Percentiles rank a stretch among this genome's conserved stretches.
These are phyloP conservation scores for Drosophila neotestacea DNA, from an alignment of 2,888 invertebrate species.

Conservation along the genomic window DNA sequence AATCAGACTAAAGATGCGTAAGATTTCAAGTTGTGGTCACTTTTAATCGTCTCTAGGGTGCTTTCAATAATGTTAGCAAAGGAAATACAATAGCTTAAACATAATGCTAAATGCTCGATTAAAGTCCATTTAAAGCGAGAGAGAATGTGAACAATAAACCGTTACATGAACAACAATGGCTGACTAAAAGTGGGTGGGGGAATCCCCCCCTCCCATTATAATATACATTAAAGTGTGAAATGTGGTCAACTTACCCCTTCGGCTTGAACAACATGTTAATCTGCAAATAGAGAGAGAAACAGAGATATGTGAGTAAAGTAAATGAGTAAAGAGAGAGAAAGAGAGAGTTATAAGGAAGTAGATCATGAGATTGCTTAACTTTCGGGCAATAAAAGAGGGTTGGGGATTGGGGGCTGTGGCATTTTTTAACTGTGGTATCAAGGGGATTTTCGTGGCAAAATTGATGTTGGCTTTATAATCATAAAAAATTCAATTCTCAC, in stretches of 20 bases:
- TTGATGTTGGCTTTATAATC: slow-evolving; percentile 71
- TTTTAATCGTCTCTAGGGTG: not conserved
- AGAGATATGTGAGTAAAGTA: not conserved
- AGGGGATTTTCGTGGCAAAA: slow-evolving; percentile 54
- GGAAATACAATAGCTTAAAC: slow-evolving; percentile 36
- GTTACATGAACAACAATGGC: slow-evolving; percentile 12
- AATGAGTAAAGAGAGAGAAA: slow-evolving; percentile 9
- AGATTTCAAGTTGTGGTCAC: slow-evolving; percentile 2
- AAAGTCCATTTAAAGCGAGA: slow-evolving; percentile 23
- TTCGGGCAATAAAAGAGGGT: slow-evolving; percentile 35
- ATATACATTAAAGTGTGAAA: slow-evolving; percentile 21
- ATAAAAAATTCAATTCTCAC: slow-evolving; percentile 65
- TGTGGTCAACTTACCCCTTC: slow-evolving; percentile 59
- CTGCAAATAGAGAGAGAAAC: slow-evolving; percentile 50
- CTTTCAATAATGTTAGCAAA: slow-evolving; percentile 6
- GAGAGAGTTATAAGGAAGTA: slow-evolving; percentile 10
- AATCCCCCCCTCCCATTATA: not conserved
- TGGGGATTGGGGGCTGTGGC: not conserved
- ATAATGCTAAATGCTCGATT: slow-evolving; percentile 65
- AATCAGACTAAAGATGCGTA: not conserved
- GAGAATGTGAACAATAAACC: slow-evolving; percentile 1
- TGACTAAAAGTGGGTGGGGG: not conserved
- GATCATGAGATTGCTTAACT: slow-evolving; percentile 35
- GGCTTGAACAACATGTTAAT: slow-evolving; percentile 61
- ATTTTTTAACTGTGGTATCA: slow-evolving; percentile 29